Evolutionary conservation across 2,113 vertebrate species (phyloP).

Genomic region (Aldabrachelys gigantea): DNA sequence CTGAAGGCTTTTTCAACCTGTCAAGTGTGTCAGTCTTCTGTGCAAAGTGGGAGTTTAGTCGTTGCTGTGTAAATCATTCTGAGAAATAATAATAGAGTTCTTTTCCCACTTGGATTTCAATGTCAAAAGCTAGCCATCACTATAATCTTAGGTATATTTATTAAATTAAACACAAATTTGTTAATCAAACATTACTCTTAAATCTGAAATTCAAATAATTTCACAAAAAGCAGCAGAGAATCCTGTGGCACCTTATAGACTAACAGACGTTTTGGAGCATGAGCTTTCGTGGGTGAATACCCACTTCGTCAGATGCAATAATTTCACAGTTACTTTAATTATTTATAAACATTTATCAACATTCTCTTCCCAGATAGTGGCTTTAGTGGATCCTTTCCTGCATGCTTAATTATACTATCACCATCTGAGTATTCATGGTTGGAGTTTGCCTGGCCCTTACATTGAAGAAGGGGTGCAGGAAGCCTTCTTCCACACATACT

Average conservation of each 20-base stretch:
- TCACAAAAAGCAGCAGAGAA: not conserved
- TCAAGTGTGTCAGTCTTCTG: not conserved
- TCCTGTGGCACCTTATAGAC: too few species aligned
- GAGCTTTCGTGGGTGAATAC: too few species aligned
- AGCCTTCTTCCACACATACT: not conserved
- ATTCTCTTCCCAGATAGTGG: not conserved
- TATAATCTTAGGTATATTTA: not conserved
- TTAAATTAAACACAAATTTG: conserved; percentile 21
- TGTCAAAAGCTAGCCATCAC: not conserved
- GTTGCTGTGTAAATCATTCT: not conserved
- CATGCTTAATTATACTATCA: not conserved
- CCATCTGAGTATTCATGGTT: not conserved
- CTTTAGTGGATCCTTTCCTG: not conserved
- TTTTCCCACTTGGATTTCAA: not conserved
- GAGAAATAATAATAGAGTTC: not conserved
- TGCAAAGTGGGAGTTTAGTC: not conserved
- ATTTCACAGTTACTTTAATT: not conserved
- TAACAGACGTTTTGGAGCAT: too few species aligned
- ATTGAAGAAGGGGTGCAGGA: not conserved
- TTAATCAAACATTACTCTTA: not conserved
- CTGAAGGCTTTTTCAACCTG: not conserved
- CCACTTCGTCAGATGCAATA: not conserved
- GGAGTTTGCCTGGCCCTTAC: not conserved
- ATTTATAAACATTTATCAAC: conserved; percentile 4
- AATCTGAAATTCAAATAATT: conserved; percentile 38